Evolutionary conservation across 2,797 vertebrate species (phyloP), one percentile per base, ranked within the genome.

Genomic region (Diglossa cyanea): DNA sequence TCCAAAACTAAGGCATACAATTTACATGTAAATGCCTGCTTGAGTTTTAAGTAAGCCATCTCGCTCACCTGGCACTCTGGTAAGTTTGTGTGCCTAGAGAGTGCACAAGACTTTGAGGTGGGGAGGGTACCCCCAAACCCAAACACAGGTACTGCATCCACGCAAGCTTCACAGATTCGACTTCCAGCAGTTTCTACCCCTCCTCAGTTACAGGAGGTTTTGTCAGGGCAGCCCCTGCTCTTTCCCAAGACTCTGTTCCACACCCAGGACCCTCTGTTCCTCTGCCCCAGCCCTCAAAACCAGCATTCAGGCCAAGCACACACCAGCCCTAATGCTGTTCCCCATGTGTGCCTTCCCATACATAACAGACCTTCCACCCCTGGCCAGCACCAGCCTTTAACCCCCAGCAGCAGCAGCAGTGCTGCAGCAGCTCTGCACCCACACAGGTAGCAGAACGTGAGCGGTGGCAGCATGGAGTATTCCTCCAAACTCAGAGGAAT

Each of bases 391-490:
- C 48, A 51, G 44, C 73, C 68, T 62, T 26, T 33, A 57, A 55
- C 16, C 37, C 53, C 33, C 7, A 45, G 58, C 42, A 60, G 53
- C 42, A 60, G 53, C 73, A 67, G 57, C 31, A 51, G 24, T 2
- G 60, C 55, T 93, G 58, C 58, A 68, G 84, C 72, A 58, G 37
- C 15, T 67, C 74, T 51, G 70, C 40, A 63, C 17, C 48, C 21
- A 8, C 3, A 1, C 33, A 26, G 8, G 4, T 8, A 13, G 15
- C 0, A 5, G 57, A 63, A 71, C 0, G 0, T 1, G 9, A 89
- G 70, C 51, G 30, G 28, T 2, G 40, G 21, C 45, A 84, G 50
- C 40, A 30, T 26, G 7, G 18, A 40, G 40, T 19, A 37, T 31
- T 62, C 76, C 61, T 47, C 28, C 26, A 58, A 31, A 66, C 23